Percentiles rank a stretch among this genome's conserved stretches.
Evolutionary conservation across 2,797 vertebrate genomes (phyloP).

Genomic region (Chiroxiphia lanceolata): DNA sequence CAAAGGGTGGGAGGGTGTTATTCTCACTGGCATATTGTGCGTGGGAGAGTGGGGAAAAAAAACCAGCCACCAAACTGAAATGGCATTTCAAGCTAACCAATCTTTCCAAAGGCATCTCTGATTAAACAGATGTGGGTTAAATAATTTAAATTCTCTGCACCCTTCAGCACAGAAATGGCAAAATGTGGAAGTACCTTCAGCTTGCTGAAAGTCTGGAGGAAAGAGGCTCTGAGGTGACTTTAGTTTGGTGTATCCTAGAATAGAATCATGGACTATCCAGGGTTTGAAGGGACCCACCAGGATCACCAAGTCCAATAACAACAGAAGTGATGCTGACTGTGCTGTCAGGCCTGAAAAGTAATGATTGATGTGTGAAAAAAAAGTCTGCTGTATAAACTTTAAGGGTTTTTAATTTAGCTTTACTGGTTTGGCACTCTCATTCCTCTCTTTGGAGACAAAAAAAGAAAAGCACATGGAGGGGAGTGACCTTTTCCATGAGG

Average conservation of each 20-base stretch:
- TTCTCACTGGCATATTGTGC: constrained; percentile 3
- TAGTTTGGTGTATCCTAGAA: neutral
- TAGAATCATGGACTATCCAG: neutral
- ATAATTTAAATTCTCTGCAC: neutral
- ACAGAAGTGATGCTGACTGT: neutral
- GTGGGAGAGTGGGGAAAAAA: neutral
- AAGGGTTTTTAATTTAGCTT: neutral
- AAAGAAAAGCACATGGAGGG: neutral
- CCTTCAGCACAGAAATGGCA: neutral
- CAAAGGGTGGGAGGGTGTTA: neutral
- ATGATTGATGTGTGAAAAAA: neutral
- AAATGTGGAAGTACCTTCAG: accelerated
- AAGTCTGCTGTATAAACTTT: neutral
- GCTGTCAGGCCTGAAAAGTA: neutral
- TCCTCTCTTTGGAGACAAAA: neutral
- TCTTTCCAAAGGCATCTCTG: neutral
- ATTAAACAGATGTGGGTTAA: constrained; percentile 10
- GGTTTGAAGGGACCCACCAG: neutral
- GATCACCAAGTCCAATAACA: accelerated
- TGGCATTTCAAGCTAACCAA: neutral
- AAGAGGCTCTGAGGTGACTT: neutral
- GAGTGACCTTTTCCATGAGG: neutral
- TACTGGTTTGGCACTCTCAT: neutral
- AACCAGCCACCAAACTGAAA: neutral
- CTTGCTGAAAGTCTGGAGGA: neutral